These are phyloP conservation scores for Aphodius granarius DNA, from an alignment of 2,888 invertebrate species.

Conservation along the genomic window DNA sequence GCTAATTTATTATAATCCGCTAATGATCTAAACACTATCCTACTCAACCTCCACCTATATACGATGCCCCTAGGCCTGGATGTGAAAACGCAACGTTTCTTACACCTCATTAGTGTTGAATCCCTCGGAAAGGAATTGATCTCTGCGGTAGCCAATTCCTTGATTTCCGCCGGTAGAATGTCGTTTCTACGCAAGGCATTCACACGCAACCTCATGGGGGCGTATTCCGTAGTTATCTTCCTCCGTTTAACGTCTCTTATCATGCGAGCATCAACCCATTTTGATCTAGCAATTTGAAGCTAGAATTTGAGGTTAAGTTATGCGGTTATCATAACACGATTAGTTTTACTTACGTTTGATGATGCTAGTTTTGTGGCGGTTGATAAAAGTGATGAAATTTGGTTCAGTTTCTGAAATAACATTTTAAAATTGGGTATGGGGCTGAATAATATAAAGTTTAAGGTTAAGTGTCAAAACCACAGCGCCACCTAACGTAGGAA, in stretches of 20 bases:
- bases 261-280: conserved; percentile 85
- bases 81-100: conserved; percentile 84
- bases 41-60: conserved; percentile 80
- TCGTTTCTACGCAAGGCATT: conserved; percentile 84
- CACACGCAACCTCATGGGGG: conserved; percentile 75
- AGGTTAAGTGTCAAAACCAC: background rate
- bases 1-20: conserved; percentile 93
- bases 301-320: too few species aligned
- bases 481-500: background rate
- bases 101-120: conserved; percentile 66
- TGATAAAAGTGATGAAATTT: conserved; percentile 1
- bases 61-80: conserved; percentile 84
- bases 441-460: background rate
- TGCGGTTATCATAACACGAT: background rate
- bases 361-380: background rate
- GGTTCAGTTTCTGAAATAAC: background rate
- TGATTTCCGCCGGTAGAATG: conserved; percentile 78
- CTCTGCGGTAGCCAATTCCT: conserved; percentile 77
- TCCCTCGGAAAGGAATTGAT: conserved; percentile 76
- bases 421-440: background rate
- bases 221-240: conserved; percentile 72
- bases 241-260: conserved; percentile 84
- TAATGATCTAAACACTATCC: conserved; percentile 87
- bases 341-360: background rate
- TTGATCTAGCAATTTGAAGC: conserved; percentile 72